Conservation (phyloP, 2,797 vertebrate species). For the Chromis chromis region DNA sequence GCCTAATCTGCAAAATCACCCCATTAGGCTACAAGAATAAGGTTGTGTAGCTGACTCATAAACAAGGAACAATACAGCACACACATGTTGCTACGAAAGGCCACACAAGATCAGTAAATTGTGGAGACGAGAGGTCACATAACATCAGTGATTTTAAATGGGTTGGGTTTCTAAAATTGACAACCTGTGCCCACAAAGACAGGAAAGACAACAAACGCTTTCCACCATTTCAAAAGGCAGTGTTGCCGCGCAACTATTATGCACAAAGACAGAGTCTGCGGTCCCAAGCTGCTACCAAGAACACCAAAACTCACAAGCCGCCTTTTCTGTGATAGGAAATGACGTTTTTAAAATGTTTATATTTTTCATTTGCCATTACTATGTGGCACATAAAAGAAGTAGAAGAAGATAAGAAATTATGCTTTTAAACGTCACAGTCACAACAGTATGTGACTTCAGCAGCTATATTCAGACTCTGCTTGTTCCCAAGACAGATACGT, state of each 20-base stretch:
- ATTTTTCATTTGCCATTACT: too few relatives aligned
- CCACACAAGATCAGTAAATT: neutral
- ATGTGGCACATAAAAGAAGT: neutral
- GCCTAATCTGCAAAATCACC: neutral
- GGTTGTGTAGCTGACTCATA: neutral
- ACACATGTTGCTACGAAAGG: neutral
- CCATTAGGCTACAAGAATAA: neutral
- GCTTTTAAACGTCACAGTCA: neutral
- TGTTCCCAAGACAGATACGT: constrained; percentile 2
- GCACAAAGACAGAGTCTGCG: neutral
- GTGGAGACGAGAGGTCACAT: neutral
- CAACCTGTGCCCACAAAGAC: neutral
- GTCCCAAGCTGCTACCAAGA: too few relatives aligned
- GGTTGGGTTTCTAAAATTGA: too few relatives aligned
- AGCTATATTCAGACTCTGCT: neutral
- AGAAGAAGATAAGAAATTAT: constrained; percentile 53
- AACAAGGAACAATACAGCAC: neutral
- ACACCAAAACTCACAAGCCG: neutral
- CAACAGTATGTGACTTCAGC: neutral
- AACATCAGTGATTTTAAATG: too few relatives aligned
- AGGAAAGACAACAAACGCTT: neutral
- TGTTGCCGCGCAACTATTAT: neutral
- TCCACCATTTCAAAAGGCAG: neutral
- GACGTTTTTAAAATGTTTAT: too few relatives aligned
- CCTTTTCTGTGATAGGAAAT: neutral